Base-by-base conservation (phyloP, 2,888 invertebrate species). In the Lumbricus terrestris region DNA sequence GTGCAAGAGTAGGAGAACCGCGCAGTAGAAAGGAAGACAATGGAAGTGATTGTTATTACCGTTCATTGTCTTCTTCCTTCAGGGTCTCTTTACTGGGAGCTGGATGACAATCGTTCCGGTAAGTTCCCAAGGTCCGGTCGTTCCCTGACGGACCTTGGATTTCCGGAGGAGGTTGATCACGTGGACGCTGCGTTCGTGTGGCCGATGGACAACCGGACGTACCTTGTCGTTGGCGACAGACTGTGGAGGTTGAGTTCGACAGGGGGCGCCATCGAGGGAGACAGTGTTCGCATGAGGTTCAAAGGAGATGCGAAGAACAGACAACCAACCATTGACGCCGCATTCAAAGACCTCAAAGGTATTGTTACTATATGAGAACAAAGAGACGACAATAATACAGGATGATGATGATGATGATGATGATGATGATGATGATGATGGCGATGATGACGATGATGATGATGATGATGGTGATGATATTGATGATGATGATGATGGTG, bases 191-290 rank as follows among this genome's bases (percentile, higher is more conserved):
- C 85, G 20, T 85, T 85, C 18, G 85, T 85, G 1, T 85, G 35
- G 85, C 85, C 85, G 35, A 85, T 16, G 85, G 85, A 85, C 85
- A 85, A 85, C 23, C 85, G 85, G 85, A 85, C 37, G 35, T 85
- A 85, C 85, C 35, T 85, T 35, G 85, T 85, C 85, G 35, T 37
- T 3, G 85, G 85, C 4, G 85, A 85, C 85, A 34, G 23, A 18
- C 85, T 85, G 35, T 85, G 85, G 85, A 85, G 85, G 34, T 5
- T 85, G 85, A 85, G n/a, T 33, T 16, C 85, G 23, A 13, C 35
- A 5, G 85, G 85, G 35, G 35, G 35, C 11, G 85, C 35, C 34
- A 29, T 85, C 85, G 85, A 85, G 23, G 85, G 85, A 85, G 85
- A 85, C 35, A 69, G 69, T 16, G 4, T 69, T 69, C 69, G 69